Conservation (phyloP, 2,797 vertebrate genomes). For the Rhinophrynus dorsalis region DNA sequence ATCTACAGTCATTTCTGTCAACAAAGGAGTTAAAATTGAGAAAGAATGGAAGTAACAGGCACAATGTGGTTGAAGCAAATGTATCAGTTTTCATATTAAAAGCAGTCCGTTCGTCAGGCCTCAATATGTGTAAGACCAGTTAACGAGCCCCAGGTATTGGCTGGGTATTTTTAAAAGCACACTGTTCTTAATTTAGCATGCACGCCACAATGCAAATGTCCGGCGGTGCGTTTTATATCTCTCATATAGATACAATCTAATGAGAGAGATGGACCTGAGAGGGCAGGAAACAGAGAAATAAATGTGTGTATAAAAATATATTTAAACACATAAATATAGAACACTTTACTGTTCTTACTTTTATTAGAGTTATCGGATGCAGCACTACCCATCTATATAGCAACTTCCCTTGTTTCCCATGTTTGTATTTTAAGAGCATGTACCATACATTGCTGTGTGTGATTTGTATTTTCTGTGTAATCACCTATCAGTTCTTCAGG, state of each 20-base stretch:
- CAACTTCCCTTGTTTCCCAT: too few relatives aligned
- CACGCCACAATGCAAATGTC: not conserved
- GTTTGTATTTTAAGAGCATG: too few relatives aligned
- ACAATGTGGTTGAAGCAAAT: not conserved
- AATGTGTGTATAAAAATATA: not conserved
- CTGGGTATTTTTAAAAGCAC: not conserved
- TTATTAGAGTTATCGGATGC: too few relatives aligned
- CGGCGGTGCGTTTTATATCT: not conserved
- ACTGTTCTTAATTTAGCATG: constrained; percentile 15
- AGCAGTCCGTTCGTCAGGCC: not conserved
- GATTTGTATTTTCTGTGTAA: too few relatives aligned
- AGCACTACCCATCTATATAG: too few relatives aligned
- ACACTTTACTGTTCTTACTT: too few relatives aligned
- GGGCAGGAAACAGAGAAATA: too few relatives aligned
- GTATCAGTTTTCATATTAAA: constrained; percentile 7
- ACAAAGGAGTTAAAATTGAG: not conserved
- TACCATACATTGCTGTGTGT: too few relatives aligned
- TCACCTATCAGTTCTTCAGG: too few relatives aligned
- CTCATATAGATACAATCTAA: not conserved
- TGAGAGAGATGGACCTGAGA: not conserved
- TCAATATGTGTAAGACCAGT: constrained; percentile 1
- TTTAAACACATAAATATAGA: not conserved
- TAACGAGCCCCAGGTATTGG: not conserved
- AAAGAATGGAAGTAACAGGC: not conserved
- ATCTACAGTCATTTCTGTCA: not conserved